Conservation (phyloP, 2,797 vertebrate genomes). For the Aulostomus chinensis region DNA sequence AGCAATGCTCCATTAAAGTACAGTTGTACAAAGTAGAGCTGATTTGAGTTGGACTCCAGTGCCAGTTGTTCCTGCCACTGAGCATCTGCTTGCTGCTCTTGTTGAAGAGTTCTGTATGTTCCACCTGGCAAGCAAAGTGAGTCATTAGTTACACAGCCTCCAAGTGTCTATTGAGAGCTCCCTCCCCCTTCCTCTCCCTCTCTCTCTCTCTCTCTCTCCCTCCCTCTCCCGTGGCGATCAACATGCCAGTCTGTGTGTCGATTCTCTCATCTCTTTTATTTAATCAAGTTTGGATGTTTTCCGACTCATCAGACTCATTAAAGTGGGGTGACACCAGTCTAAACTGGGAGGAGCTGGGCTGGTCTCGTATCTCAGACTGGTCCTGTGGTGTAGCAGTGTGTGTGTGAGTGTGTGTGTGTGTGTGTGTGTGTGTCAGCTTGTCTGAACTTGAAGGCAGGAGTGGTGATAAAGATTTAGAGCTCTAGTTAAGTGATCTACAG, state of each 20-base stretch:
- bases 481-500: too few relatives aligned
- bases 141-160: slow-evolving; percentile 18
- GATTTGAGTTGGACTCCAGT: slow-evolving; percentile 21
- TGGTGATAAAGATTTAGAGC: too few relatives aligned
- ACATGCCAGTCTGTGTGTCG: slow-evolving; percentile 2
- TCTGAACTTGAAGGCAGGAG: too few relatives aligned
- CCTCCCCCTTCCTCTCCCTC: too few relatives aligned
- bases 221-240: too few relatives aligned
- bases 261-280: slow-evolving; percentile 6
- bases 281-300: slow-evolving; percentile 3
- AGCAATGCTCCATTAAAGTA: slow-evolving; percentile 29
- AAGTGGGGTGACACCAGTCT: background rate
- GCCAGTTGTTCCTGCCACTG: background rate
- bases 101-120: slow-evolving; percentile 10
- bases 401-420: too few relatives aligned
- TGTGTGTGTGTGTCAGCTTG: too few relatives aligned
- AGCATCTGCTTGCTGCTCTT: slow-evolving; percentile 32
- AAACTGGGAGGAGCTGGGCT: too few relatives aligned
- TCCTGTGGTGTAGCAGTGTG: too few relatives aligned
- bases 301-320: slow-evolving; percentile 2
- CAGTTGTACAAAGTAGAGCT: slow-evolving; percentile 40
- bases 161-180: background rate
- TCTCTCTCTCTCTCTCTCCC: too few relatives aligned
- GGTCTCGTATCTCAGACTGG: background rate
- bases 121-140: slow-evolving; percentile 22